Conservation (phyloP, 2,797 vertebrate genomes). For the Hyperoplus immaculatus region DNA sequence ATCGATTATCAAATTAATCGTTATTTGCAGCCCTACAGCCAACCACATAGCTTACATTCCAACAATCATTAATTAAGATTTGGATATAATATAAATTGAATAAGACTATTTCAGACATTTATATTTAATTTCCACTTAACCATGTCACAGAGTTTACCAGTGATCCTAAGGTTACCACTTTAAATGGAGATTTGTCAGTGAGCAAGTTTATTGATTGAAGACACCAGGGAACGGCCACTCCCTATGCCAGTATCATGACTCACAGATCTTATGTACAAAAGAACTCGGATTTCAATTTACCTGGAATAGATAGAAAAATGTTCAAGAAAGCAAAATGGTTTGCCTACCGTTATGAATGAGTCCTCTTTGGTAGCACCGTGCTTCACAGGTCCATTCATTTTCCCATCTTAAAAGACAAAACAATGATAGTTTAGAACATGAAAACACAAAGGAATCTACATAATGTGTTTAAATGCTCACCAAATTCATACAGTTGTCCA, state of each 20-base stretch:
- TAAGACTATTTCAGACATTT: neutral
- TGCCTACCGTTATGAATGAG: slow-evolving; percentile 88
- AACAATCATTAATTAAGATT: neutral
- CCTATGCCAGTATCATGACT: slow-evolving; percentile 29
- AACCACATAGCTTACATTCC: neutral
- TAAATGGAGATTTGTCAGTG: neutral
- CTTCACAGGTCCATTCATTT: slow-evolving; percentile 90
- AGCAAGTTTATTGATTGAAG: slow-evolving; percentile 32
- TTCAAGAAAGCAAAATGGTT: neutral
- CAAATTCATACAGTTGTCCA: slow-evolving; percentile 93
- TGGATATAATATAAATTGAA: too few species aligned
- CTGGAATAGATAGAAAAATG: neutral
- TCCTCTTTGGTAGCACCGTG: slow-evolving; percentile 90
- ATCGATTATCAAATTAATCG: too few species aligned
- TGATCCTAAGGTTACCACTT: neutral
- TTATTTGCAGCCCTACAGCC: neutral
- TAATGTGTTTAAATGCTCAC: slow-evolving; percentile 79
- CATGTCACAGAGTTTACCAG: neutral
- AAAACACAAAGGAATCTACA: neutral
- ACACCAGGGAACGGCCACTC: neutral
- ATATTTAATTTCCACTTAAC: neutral
- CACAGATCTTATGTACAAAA: neutral
- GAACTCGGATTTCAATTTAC: neutral
- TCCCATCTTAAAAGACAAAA: slow-evolving; percentile 88
- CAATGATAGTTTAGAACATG: neutral